A percentile compares a stretch with the other conserved stretches of the same genome.
Evolutionary conservation across 2,888 invertebrate species (phyloP).

Genomic region (Aelia acuminata): DNA sequence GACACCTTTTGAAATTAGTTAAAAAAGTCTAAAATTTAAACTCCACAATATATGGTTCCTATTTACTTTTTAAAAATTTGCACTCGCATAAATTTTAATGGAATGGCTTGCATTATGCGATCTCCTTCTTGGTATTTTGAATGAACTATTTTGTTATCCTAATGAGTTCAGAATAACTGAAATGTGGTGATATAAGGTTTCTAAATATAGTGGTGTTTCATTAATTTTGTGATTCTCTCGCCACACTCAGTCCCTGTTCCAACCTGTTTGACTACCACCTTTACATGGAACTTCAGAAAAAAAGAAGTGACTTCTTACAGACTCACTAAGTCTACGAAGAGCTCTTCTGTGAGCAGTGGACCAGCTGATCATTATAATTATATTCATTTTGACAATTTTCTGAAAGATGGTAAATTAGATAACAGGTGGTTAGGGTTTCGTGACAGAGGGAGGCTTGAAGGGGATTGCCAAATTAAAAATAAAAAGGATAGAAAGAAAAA

Average conservation of each 20-base stretch:
- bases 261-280: not conserved
- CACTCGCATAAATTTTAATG: no score
- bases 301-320: not conserved
- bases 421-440: conserved; percentile 15
- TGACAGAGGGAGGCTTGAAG: not conserved
- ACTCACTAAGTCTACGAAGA: not conserved
- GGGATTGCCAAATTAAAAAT: conserved; percentile 1
- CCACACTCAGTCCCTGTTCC: not conserved
- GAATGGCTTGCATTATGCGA: no score
- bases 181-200: not conserved
- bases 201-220: not conserved
- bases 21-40: no score
- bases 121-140: no score
- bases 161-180: not conserved
- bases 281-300: not conserved
- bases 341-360: not conserved
- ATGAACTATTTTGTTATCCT: not conserved
- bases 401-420: not conserved
- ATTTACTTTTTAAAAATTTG: no score
- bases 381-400: conserved; percentile 34
- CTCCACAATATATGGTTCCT: no score
- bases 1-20: no score
- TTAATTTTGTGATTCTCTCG: not conserved
- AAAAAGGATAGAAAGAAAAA: conserved; percentile 11
- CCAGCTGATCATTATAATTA: conserved; percentile 9